phyloP scores from a whole-genome alignment of 2,888 invertebrate genomes.

The Oxyscelio sp. region DNA sequence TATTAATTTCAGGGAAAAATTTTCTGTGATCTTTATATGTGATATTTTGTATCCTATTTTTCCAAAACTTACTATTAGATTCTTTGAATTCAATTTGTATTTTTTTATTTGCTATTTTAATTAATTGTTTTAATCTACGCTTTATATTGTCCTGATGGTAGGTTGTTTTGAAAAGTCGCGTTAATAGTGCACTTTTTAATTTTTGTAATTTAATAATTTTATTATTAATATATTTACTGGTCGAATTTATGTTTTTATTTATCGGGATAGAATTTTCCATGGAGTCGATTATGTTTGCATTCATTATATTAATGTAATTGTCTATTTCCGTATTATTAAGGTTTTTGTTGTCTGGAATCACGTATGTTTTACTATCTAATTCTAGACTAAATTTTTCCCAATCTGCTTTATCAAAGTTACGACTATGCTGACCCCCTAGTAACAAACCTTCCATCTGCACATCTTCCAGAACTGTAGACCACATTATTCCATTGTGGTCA shows the following conservation, averaged over 20 bases:
- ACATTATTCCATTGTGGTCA: too few species aligned
- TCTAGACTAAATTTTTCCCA: background rate
- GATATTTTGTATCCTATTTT: conserved; percentile 26
- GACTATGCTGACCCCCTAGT: background rate
- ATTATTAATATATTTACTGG: background rate
- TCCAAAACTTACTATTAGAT: conserved; percentile 32
- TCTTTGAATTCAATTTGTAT: background rate
- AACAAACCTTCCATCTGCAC: too few species aligned
- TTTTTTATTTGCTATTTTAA: background rate
- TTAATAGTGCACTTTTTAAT: background rate
- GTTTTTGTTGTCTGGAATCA: background rate
- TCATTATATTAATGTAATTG: background rate
- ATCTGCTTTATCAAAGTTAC: background rate
- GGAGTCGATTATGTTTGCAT: background rate
- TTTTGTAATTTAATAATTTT: background rate
- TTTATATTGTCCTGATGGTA: too few species aligned
- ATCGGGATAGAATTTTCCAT: background rate
- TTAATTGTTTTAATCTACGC: background rate
- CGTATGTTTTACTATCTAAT: background rate
- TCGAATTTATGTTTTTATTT: background rate
- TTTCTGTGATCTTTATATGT: conserved; percentile 7
- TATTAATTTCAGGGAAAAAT: conserved; percentile 47
- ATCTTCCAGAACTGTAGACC: too few species aligned
- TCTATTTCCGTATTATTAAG: background rate
- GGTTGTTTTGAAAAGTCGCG: too few species aligned